Percentiles rank a stretch among this genome's conserved stretches.
phyloP scores from a whole-genome alignment of 2,888 invertebrate genomes.

The Cataglyphis cursor region DNA sequence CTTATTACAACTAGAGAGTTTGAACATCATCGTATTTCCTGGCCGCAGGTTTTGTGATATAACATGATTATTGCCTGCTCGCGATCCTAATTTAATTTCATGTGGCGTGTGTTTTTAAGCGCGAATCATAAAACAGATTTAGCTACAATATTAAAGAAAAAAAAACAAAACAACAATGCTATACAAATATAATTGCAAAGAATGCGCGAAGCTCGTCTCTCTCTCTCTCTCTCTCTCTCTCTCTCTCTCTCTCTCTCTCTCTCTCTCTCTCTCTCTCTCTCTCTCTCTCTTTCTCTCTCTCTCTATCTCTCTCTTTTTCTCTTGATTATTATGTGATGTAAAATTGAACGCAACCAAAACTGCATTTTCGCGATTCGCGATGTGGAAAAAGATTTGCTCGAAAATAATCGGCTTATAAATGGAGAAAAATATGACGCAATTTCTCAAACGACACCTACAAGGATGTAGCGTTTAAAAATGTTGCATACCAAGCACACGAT shows the following conservation, averaged over 20 bases:
- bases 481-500: conserved; percentile 35
- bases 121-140: conserved; percentile 25
- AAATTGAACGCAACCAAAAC: conserved; percentile 6
- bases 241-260: too few species aligned
- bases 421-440: conserved; percentile 35
- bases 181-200: neutral
- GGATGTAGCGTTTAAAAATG: conserved; percentile 27
- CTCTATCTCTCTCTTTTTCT: too few species aligned
- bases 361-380: neutral
- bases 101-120: conserved; percentile 25
- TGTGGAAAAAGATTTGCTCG: neutral
- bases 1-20: conserved; percentile 78
- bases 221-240: neutral
- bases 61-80: conserved; percentile 58
- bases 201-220: neutral
- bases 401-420: conserved; percentile 1
- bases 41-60: conserved; percentile 50
- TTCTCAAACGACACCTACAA: conserved; percentile 49
- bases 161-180: neutral
- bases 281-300: too few species aligned
- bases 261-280: too few species aligned
- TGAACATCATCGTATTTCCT: conserved; percentile 62
- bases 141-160: neutral
- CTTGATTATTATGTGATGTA: neutral
- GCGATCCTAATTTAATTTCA: conserved; percentile 43